Evolutionary conservation across 2,113 vertebrate genomes (phyloP).

Genomic region (Mandrillus leucophaeus): DNA sequence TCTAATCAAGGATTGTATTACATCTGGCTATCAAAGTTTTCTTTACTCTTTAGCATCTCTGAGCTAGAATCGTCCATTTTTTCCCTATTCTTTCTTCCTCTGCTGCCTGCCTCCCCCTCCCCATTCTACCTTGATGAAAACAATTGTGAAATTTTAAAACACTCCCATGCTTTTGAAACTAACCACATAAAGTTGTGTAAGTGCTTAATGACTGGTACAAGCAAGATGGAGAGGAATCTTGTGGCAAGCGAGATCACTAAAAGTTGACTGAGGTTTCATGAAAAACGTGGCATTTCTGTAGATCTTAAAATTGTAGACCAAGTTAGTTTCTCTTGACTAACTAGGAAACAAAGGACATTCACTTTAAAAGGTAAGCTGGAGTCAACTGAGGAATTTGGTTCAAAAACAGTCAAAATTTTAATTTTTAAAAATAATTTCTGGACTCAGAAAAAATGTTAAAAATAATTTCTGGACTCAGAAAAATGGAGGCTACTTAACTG

Average conservation of each 20-base stretch:
- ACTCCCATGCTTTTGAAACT: neutral
- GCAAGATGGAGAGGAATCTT: neutral
- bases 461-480: too few species aligned
- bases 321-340: neutral
- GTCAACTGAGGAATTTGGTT: neutral
- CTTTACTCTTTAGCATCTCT: neutral
- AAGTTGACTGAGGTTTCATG: neutral
- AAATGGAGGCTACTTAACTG: neutral
- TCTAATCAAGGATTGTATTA: neutral
- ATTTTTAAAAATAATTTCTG: neutral
- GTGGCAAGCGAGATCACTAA: too few species aligned
- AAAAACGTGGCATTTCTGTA: neutral
- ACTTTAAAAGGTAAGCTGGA: neutral
- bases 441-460: neutral
- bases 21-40: neutral
- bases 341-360: slow-evolving; percentile 2
- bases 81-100: neutral
- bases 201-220: neutral
- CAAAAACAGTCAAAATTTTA: slow-evolving; percentile 18
- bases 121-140: neutral
- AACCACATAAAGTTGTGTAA: neutral
- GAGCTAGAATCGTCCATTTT: neutral
- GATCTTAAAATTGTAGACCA: neutral
- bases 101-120: neutral
- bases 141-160: neutral